A percentile compares a stretch with the other conserved stretches of the same genome.
phyloP scores from a whole-genome alignment of 2,797 vertebrate genomes.

The Phyllotis vaccarum region DNA sequence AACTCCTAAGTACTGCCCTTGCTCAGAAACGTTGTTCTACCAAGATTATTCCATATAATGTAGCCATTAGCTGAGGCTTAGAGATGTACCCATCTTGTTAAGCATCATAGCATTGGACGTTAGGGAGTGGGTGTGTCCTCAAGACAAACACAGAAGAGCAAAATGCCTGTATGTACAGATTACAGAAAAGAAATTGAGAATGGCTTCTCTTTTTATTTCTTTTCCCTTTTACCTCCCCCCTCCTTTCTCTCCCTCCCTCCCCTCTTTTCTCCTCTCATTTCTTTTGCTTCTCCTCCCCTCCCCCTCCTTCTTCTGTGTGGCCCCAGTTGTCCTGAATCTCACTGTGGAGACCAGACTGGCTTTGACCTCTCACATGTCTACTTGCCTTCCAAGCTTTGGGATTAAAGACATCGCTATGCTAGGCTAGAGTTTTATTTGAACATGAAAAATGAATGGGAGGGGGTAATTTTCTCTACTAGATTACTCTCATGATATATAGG shows the following conservation, averaged over 20 bases:
- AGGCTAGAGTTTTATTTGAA: constrained; percentile 11
- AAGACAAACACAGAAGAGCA: not conserved
- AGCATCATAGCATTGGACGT: not conserved
- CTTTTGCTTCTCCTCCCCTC: not conserved
- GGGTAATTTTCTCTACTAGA: not conserved
- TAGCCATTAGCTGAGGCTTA: not conserved
- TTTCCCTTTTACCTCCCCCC: too few species aligned
- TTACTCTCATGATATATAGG: not conserved
- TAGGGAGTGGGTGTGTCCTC: not conserved
- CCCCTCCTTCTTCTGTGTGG: not conserved
- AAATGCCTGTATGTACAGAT: not conserved
- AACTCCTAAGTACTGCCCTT: constrained; percentile 7
- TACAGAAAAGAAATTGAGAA: not conserved
- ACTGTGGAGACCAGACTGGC: not conserved
- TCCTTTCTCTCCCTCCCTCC: too few species aligned
- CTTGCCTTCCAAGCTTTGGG: not conserved
- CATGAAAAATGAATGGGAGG: not conserved
- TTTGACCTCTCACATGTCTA: not conserved
- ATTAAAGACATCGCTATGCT: not conserved
- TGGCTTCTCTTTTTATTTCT: not conserved
- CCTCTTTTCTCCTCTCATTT: not conserved
- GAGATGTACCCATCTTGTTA: not conserved
- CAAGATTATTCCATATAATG: not conserved
- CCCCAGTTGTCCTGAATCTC: not conserved
- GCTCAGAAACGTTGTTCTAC: not conserved